phyloP scores from a whole-genome alignment of 1,140 invertebrate genomes.

The Liolophura sinensis region DNA sequence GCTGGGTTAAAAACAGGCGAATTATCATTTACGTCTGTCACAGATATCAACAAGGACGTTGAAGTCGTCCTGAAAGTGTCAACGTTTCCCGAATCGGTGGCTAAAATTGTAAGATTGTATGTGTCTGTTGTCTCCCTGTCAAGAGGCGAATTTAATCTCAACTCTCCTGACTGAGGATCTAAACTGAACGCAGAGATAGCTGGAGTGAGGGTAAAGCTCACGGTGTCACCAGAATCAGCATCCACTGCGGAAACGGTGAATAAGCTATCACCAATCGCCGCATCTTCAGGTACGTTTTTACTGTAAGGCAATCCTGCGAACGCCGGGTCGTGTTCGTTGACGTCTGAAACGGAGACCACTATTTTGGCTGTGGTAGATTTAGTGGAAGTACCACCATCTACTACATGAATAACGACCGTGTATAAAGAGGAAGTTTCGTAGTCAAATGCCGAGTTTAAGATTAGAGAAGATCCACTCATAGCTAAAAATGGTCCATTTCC shows the following conservation, averaged over 20 bases:
- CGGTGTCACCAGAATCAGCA: constrained; percentile 12
- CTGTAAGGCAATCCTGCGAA: constrained; percentile 61
- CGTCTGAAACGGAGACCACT: constrained; percentile 64
- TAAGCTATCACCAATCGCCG: constrained; percentile 15
- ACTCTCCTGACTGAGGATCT: constrained; percentile 65
- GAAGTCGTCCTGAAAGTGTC: constrained; percentile 21
- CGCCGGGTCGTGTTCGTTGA: constrained; percentile 91
- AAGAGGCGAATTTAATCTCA: constrained; percentile 77
- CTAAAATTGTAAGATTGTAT: constrained; percentile 80
- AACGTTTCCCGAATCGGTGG: constrained; percentile 56
- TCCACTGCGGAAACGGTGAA: constrained; percentile 25
- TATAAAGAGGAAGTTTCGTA: no score
- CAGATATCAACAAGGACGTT: constrained; percentile 71
- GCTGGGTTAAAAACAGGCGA: constrained; percentile 86
- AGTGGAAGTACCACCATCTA: no score
- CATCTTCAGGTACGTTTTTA: constrained; percentile 17
- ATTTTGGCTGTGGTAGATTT: no score
- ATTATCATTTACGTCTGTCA: constrained; percentile 94
- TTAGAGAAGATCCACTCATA: constrained; percentile 1
- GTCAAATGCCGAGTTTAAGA: no score
- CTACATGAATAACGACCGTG: no score
- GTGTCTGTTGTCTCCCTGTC: constrained; percentile 83
- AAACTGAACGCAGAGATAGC: constrained; percentile 21
- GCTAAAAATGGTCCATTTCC: constrained; percentile 8
- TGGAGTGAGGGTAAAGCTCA: background rate